A percentile compares a stretch with the other conserved stretches of the same genome.
Conservation (phyloP, 2,888 invertebrate species). For the Coecobrya sp. region DNA sequence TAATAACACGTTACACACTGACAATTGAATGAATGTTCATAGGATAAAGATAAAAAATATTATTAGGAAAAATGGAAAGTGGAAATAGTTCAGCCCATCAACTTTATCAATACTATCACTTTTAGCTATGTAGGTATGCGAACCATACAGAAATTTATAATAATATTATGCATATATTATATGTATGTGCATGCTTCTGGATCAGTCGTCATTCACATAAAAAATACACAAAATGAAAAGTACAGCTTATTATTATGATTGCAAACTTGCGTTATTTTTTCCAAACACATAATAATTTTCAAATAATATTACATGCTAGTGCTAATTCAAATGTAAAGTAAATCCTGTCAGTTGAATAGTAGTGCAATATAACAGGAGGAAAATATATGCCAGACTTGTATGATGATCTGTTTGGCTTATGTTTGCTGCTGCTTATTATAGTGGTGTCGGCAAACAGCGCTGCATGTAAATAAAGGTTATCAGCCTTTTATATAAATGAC, state of each 20-base stretch:
- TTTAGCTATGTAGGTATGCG: background rate
- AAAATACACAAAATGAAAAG: background rate
- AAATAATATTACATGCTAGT: background rate
- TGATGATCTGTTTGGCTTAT: background rate
- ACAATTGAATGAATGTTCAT: background rate
- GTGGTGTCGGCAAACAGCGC: conserved; percentile 72
- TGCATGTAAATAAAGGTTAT: conserved; percentile 79
- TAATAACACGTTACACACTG: conserved; percentile 29
- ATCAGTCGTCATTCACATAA: background rate
- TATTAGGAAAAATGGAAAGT: conserved; percentile 26
- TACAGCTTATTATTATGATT: background rate
- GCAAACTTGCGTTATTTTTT: background rate
- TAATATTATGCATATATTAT: too few species aligned
- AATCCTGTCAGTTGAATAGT: background rate
- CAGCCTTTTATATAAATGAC: conserved; percentile 77
- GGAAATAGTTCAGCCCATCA: background rate
- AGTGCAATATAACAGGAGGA: background rate
- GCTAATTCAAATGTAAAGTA: conserved; percentile 55
- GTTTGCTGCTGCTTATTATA: background rate
- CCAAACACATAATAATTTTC: conserved; percentile 9
- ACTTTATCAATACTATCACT: background rate
- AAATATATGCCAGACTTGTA: conserved; percentile 3
- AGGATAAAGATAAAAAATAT: background rate
- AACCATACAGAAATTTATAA: background rate
- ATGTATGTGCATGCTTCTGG: conserved; percentile 7